These are phyloP conservation scores for Graptemys geographica DNA, from an alignment of 2,797 vertebrate species.

Conservation along the genomic window DNA sequence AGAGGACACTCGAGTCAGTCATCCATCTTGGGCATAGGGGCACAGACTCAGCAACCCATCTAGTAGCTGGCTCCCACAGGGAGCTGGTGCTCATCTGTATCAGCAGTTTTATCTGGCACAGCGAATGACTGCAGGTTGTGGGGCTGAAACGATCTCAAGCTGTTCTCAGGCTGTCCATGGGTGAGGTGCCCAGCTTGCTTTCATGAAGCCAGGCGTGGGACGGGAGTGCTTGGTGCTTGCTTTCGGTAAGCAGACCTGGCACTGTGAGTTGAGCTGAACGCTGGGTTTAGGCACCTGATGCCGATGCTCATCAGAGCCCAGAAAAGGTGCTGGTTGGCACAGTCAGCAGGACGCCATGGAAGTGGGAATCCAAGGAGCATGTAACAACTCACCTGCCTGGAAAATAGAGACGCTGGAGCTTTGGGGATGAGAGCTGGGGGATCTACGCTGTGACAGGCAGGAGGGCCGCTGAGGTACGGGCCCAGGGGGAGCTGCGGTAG, in stretches of 20 bases:
- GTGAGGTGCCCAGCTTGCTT: neutral
- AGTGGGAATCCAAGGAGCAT: neutral
- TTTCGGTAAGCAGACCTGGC: neutral
- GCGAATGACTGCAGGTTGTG: neutral
- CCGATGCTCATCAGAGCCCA: constrained; percentile 9
- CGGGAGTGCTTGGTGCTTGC: neutral
- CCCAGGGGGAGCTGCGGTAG: too few species aligned
- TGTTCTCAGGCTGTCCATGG: neutral
- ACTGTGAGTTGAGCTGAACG: neutral
- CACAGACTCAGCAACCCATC: neutral
- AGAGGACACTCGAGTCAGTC: neutral
- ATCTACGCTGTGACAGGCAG: neutral
- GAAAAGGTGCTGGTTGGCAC: neutral
- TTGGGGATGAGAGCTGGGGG: neutral
- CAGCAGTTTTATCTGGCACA: neutral
- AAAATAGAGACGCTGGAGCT: too few species aligned
- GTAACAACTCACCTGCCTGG: neutral
- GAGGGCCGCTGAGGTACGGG: too few species aligned
- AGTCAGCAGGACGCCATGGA: neutral
- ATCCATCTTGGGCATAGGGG: neutral
- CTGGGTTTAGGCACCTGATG: neutral
- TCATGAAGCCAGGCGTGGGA: neutral
- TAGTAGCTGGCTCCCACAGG: neutral
- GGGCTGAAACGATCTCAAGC: neutral
- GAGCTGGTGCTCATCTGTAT: neutral